phyloP scores from a whole-genome alignment of 2,888 invertebrate genomes.

The Sympetrum striolatum region DNA sequence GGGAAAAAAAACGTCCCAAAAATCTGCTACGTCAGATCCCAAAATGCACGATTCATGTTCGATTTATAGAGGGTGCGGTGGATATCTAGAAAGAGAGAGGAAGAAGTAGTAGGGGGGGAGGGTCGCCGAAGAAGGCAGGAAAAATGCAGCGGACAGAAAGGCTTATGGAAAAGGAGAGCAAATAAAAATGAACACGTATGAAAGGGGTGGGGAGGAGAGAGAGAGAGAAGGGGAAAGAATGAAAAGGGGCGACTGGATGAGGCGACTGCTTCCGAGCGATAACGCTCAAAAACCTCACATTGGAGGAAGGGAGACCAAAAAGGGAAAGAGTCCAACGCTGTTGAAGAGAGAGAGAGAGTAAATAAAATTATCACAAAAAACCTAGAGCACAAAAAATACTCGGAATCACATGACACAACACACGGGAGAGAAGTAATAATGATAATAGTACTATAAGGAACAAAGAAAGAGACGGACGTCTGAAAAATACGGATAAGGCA shows the following conservation, averaged over 20 bases:
- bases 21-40: too few species aligned
- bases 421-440: neutral
- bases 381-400: neutral
- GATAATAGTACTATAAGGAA: neutral
- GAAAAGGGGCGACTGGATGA: neutral
- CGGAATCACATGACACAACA: neutral
- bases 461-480: neutral
- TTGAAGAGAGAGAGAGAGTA: slow-evolving; percentile 6
- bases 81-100: neutral
- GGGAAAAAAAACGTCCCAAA: too few species aligned
- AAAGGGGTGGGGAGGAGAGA: neutral
- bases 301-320: neutral
- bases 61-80: neutral
- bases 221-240: neutral
- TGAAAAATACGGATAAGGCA: neutral
- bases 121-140: neutral
- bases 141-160: neutral
- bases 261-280: slow-evolving; percentile 31
- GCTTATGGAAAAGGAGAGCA: neutral
- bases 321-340: neutral
- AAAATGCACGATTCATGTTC: too few species aligned
- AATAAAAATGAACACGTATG: neutral
- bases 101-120: neutral
- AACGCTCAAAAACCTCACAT: slow-evolving; percentile 2
- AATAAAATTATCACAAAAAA: neutral